Base-by-base conservation (phyloP, 2,888 invertebrate genomes). In the Drosophila meridionalis region DNA sequence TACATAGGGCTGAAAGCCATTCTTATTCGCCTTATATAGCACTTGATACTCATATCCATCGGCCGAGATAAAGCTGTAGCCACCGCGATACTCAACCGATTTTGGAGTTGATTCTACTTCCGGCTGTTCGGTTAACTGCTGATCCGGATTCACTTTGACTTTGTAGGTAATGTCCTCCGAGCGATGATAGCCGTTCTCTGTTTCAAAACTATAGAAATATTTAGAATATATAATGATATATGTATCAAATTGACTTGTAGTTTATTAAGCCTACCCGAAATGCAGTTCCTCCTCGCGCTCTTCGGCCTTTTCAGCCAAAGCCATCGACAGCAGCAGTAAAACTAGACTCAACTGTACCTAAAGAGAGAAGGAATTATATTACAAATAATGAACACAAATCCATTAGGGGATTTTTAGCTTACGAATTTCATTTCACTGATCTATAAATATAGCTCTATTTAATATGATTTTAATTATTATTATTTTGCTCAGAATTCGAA, bases 1-100 rank as follows among this genome's bases (percentile, higher is more conserved):
- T 42, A 93, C 92, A 78, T 91, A 91, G 2, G 93, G 93, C 67
- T 93, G 94, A 82, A 94, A 95, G 2, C 95, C 95, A 69, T 94
- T 94, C 80, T 94, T 94, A 75, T 95, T 94, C 5, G 95, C 95
- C 34, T 94, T 93, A 84, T 95, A 95, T 40, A 92, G 91, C 9
- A 94, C 93, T 11, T 93, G 93, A 83, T 94, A 94, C 38, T 94
- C 93, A 67, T 93, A 92, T 28, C 95, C 95, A 91, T 95, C 94
- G 32, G 93, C 93, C 1, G 94, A 94, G 48, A 94, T 92, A 78
- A 94, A 95, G 58, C 94, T 94, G 80, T 94, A 95, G 28, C 92
- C 93, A 76, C 90, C 93, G 9, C 80, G 83, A 69, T 81, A 87
- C 53, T 92, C 92, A 69, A 86, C 88, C 4, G 79, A 87, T 60